Evolutionary conservation across 2,113 vertebrate genomes (phyloP).

Genomic region (Perca flavescens): DNA sequence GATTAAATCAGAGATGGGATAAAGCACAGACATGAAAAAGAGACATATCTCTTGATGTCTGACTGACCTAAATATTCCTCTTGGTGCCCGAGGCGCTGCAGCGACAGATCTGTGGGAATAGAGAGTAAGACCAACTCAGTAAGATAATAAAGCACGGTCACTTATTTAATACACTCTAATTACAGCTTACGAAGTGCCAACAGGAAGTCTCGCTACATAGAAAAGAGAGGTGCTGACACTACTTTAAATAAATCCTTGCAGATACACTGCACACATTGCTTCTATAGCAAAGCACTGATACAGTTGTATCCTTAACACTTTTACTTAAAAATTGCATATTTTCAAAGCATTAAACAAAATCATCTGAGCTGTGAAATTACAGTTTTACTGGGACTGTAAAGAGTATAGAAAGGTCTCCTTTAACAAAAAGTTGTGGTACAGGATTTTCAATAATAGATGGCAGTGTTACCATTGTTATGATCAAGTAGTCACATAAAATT

Average conservation of each 20-base stretch:
- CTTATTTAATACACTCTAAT: slow-evolving; percentile 44
- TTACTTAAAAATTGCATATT: background rate
- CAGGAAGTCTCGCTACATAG: background rate
- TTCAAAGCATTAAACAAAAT: slow-evolving; percentile 9
- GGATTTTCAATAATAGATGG: slow-evolving; percentile 1
- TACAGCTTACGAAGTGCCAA: slow-evolving; percentile 11
- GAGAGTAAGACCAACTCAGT: slow-evolving; percentile 28
- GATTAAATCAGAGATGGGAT: background rate
- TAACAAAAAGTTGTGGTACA: slow-evolving; percentile 12
- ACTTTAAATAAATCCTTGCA: slow-evolving; percentile 35
- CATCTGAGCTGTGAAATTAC: background rate
- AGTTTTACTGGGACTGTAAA: slow-evolving; percentile 31
- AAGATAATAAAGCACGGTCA: slow-evolving; percentile 29
- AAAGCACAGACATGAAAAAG: background rate
- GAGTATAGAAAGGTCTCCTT: background rate
- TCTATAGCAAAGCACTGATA: background rate
- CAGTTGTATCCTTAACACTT: background rate
- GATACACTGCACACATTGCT: background rate
- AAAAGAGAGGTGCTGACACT: background rate
- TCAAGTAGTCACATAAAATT: background rate
- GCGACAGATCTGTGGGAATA: slow-evolving; percentile 51
- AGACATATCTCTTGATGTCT: slow-evolving; percentile 4
- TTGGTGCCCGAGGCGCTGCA: slow-evolving; percentile 9
- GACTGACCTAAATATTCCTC: slow-evolving; percentile 46
- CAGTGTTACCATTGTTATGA: background rate